phyloP scores from a whole-genome alignment of 2,797 vertebrate species.

The Apogon talboti region DNA sequence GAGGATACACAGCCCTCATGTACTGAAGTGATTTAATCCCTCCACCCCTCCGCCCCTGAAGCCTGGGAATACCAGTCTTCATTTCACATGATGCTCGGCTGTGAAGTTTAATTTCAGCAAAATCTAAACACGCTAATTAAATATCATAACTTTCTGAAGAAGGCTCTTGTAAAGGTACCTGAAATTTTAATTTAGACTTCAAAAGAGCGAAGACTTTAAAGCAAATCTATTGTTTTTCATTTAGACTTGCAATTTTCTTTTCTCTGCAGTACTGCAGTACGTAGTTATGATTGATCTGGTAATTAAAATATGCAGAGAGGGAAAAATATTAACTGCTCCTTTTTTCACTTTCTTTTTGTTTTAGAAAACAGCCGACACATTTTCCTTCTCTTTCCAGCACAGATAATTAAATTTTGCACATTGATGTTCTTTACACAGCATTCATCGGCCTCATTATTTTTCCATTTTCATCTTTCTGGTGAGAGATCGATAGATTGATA shows the following conservation, averaged over 20 bases:
- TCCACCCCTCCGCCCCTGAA: conserved; percentile 37
- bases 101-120: conserved; percentile 83
- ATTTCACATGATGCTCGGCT: conserved; percentile 75
- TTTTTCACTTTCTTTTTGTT: conserved; percentile 83
- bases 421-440: conserved; percentile 88
- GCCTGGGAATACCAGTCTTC: conserved; percentile 71
- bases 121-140: conserved; percentile 89
- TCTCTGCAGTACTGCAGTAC: conserved; percentile 75
- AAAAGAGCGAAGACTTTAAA: conserved; percentile 88
- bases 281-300: conserved; percentile 89
- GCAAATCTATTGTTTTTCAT: conserved; percentile 91
- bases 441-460: conserved; percentile 89
- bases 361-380: conserved; percentile 88
- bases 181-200: conserved; percentile 91
- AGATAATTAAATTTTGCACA: conserved; percentile 90
- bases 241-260: conserved; percentile 87
- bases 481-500: conserved; percentile 90
- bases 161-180: conserved; percentile 86
- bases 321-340: conserved; percentile 86
- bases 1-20: conserved; percentile 60
- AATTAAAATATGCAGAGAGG: conserved; percentile 90
- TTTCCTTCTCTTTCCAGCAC: conserved; percentile 76
- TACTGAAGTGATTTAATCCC: conserved; percentile 64
- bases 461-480: conserved; percentile 89
- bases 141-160: conserved; percentile 86